phyloP scores from a whole-genome alignment of 2,888 invertebrate species.

The Acrobasis repandana region DNA sequence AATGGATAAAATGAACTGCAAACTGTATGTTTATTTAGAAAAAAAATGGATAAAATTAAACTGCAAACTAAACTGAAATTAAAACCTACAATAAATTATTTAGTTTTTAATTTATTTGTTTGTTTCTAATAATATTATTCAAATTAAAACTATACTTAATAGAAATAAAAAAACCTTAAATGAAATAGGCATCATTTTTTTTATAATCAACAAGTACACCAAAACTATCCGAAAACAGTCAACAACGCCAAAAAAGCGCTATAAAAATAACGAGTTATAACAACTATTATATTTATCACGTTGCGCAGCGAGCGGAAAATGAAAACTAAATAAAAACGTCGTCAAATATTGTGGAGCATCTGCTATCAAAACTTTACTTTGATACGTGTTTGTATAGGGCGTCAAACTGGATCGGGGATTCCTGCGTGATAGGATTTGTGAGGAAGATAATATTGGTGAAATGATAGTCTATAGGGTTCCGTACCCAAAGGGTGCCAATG shows the following conservation, averaged over 20 bases:
- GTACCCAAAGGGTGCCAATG: too few relatives aligned
- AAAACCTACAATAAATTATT: too few relatives aligned
- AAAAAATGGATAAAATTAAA: too few relatives aligned
- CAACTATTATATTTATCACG: constrained; percentile 34
- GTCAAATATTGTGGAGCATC: constrained; percentile 46
- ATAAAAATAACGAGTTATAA: constrained; percentile 27
- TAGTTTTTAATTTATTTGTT: too few relatives aligned
- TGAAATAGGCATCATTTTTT: too few relatives aligned
- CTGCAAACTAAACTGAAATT: too few relatives aligned
- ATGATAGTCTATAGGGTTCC: too few relatives aligned
- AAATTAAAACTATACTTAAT: too few relatives aligned
- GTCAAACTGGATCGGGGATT: constrained; percentile 5
- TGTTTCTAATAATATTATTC: too few relatives aligned
- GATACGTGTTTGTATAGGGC: constrained; percentile 19
- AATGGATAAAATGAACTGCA: too few relatives aligned
- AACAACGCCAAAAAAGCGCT: constrained; percentile 1
- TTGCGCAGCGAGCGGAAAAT: constrained; percentile 43
- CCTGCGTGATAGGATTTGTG: background rate
- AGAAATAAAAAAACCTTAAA: too few relatives aligned
- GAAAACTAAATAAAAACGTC: constrained; percentile 51
- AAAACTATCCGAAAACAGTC: background rate
- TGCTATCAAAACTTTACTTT: constrained; percentile 49
- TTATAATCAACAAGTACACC: background rate
- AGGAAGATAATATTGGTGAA: background rate
- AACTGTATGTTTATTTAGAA: too few relatives aligned